A percentile compares a stretch with the other conserved stretches of the same genome.
Conservation (phyloP, 2,797 vertebrate genomes). For the Rallus crepitans region DNA sequence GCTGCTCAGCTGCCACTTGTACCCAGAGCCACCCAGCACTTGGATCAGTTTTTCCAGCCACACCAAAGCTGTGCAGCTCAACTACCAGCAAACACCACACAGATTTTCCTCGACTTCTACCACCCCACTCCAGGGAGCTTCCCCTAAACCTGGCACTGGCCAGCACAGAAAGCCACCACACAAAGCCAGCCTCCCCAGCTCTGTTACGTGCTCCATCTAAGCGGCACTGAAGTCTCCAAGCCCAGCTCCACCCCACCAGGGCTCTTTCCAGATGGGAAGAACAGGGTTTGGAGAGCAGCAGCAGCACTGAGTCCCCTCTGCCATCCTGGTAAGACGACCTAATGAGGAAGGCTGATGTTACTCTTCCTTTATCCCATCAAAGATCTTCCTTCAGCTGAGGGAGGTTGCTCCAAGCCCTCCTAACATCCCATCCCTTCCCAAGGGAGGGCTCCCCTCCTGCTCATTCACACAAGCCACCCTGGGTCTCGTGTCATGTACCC, state of each 20-base stretch:
- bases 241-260: not conserved
- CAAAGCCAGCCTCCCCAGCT: not conserved
- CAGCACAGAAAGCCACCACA: not conserved
- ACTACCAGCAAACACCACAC: not conserved
- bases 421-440: not conserved
- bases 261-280: not conserved
- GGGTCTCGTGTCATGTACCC: accelerated
- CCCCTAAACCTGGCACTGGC: not conserved
- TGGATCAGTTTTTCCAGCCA: not conserved
- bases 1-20: not conserved
- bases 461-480: not conserved
- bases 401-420: not conserved
- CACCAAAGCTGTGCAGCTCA: not conserved
- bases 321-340: not conserved
- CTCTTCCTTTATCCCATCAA: not conserved
- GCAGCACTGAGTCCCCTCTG: not conserved
- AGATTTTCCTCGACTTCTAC: not conserved
- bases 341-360: not conserved
- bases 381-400: not conserved
- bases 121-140: not conserved
- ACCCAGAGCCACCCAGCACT: not conserved
- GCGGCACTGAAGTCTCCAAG: not conserved
- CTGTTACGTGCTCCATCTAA: not conserved
- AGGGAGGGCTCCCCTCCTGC: not conserved
- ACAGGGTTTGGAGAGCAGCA: not conserved